phyloP scores from a whole-genome alignment of 2,888 invertebrate genomes.

The Hesperia comma region DNA sequence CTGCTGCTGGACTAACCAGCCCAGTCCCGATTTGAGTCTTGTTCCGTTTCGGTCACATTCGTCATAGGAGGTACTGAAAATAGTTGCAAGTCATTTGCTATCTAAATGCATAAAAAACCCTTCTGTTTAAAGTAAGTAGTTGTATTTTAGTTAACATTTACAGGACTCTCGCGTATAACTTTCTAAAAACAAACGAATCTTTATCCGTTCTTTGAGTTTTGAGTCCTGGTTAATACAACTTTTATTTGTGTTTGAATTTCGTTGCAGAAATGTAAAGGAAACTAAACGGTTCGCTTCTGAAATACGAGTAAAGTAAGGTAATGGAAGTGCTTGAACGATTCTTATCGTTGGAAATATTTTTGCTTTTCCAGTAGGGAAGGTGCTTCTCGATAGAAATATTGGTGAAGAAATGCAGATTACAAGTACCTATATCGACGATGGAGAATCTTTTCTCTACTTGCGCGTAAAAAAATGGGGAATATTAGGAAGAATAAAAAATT shows the following conservation, averaged over 20 bases:
- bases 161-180: neutral
- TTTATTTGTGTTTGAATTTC: slow-evolving; percentile 4
- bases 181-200: neutral
- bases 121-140: no score
- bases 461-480: no score
- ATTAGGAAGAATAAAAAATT: no score
- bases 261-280: neutral
- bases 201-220: neutral
- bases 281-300: neutral
- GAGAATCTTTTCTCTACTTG: neutral
- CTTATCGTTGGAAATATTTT: slow-evolving; percentile 13
- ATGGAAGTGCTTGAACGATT: slow-evolving; percentile 6
- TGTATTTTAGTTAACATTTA: neutral
- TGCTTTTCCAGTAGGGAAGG: neutral
- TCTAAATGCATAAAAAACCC: no score
- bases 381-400: neutral
- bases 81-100: no score
- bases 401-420: slow-evolving; percentile 6
- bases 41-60: no score
- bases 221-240: slow-evolving; percentile 1
- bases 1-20: no score
- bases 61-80: no score
- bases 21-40: no score
- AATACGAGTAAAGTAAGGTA: slow-evolving; percentile 7
- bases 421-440: neutral